Evolutionary conservation across 2,797 vertebrate species (phyloP).

Genomic region (Geotrypetes seraphini): DNA sequence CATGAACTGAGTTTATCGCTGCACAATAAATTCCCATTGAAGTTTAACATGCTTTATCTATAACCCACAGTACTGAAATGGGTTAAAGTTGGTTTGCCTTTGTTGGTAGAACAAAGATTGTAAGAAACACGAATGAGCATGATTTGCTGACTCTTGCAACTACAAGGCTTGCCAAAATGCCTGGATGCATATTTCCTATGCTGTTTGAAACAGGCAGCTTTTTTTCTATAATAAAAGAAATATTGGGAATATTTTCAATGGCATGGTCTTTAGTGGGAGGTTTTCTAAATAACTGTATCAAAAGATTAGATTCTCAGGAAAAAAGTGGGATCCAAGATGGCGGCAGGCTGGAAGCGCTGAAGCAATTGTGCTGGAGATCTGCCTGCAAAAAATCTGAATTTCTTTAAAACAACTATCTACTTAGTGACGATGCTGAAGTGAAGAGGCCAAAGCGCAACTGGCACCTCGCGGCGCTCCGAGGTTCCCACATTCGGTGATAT

Average conservation of each 20-base stretch:
- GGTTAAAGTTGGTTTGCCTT: constrained; percentile 15
- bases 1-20: constrained; percentile 11
- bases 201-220: constrained; percentile 11
- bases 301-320: too few relatives aligned
- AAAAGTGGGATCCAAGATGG: too few relatives aligned
- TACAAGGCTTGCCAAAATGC: constrained; percentile 15
- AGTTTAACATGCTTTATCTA: constrained; percentile 21
- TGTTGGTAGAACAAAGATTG: constrained; percentile 8
- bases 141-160: constrained; percentile 32
- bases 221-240: constrained; percentile 9
- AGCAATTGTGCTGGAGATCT: too few relatives aligned
- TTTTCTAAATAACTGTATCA: too few relatives aligned
- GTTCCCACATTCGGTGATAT: too few relatives aligned
- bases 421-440: too few relatives aligned
- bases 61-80: constrained; percentile 22
- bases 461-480: too few relatives aligned
- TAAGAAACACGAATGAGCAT: constrained; percentile 32
- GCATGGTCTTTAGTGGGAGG: neutral
- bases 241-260: neutral
- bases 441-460: too few relatives aligned
- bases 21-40: constrained; percentile 20
- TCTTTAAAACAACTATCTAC: too few relatives aligned
- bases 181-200: constrained; percentile 31
- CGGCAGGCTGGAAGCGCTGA: too few relatives aligned
- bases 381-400: too few relatives aligned